Conservation (phyloP, 2,797 vertebrate genomes). For the Monodelphis domestica region DNA sequence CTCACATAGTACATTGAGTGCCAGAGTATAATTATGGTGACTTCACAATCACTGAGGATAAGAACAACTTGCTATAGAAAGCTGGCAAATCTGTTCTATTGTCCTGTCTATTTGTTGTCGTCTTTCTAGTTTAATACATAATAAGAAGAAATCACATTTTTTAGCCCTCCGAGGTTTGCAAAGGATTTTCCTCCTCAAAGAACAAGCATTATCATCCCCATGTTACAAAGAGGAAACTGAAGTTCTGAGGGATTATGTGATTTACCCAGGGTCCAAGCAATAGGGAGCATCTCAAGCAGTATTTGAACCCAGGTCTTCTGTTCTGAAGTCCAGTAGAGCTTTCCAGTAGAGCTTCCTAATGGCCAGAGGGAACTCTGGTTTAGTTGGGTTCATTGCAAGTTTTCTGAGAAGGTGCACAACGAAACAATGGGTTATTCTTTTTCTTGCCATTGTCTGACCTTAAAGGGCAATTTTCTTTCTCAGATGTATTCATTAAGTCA, state of each 20-base stretch:
- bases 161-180: not conserved
- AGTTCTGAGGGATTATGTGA: not conserved
- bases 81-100: not conserved
- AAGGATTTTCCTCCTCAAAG: not conserved
- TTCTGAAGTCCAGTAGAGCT: not conserved
- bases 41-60: not conserved
- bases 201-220: not conserved
- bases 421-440: not conserved
- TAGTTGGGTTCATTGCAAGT: not conserved
- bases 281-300: not conserved
- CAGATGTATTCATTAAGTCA: not conserved
- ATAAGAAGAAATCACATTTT: not conserved
- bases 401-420: not conserved
- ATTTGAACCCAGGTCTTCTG: not conserved
- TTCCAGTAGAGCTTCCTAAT: not conserved
- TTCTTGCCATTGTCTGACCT: not conserved
- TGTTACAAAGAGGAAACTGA: not conserved
- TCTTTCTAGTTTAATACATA: not conserved
- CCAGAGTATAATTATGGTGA: not conserved
- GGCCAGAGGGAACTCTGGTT: not conserved
- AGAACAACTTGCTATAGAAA: not conserved
- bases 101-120: not conserved
- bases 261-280: not conserved
- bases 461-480: not conserved
- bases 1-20: not conserved